These are phyloP conservation scores for Lasioglossum villosulum DNA, from an alignment of 2,888 invertebrate genomes.

Conservation along the genomic window DNA sequence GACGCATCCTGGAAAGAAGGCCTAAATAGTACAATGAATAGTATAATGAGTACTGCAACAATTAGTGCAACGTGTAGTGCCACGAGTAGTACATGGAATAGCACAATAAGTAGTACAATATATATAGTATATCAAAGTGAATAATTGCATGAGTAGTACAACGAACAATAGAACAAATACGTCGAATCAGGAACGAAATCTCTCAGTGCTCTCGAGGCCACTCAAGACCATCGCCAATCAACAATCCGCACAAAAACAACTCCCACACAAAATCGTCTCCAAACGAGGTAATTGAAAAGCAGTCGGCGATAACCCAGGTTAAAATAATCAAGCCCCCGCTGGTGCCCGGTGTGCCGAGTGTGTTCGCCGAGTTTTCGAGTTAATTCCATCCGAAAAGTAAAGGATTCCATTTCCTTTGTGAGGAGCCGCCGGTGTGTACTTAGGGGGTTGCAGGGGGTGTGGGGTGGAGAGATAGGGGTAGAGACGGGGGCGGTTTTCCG, in stretches of 20 bases:
- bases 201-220: too few relatives aligned
- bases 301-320: neutral
- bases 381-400: conserved; percentile 51
- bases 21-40: neutral
- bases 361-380: conserved; percentile 36
- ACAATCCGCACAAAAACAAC: neutral
- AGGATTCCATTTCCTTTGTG: conserved; percentile 56
- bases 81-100: too few relatives aligned
- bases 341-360: neutral
- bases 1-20: too few relatives aligned
- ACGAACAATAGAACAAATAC: too few relatives aligned
- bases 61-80: too few relatives aligned
- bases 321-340: conserved; percentile 33
- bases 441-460: conserved; percentile 10
- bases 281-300: neutral
- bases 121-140: too few relatives aligned
- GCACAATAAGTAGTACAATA: too few relatives aligned
- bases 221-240: too few relatives aligned
- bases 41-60: too few relatives aligned
- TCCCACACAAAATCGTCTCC: neutral
- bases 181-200: too few relatives aligned
- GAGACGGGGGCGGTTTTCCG: conserved; percentile 26
- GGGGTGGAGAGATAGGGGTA: neutral
- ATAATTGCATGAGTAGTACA: too few relatives aligned
- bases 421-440: conserved; percentile 42